Evolutionary conservation across 2,113 vertebrate species (phyloP).

Genomic region (Hippocampus abdominalis): DNA sequence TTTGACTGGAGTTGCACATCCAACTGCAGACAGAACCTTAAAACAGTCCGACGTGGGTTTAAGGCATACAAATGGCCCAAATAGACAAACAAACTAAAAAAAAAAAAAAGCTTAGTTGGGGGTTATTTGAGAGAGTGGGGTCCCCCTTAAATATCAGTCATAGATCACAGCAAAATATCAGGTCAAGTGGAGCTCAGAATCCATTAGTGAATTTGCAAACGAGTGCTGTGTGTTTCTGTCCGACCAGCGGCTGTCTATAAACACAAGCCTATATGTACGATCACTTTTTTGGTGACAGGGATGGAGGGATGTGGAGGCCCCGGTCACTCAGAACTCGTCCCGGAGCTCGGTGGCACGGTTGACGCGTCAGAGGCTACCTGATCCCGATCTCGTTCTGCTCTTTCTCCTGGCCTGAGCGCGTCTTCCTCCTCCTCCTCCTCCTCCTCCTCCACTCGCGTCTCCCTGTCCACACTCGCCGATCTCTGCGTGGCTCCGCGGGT

Average conservation of each 20-base stretch:
- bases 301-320: slow-evolving; percentile 10
- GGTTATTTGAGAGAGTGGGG: slow-evolving; percentile 24
- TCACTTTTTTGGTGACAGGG: not conserved
- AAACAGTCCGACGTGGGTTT: slow-evolving; percentile 57
- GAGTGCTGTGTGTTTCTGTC: slow-evolving; percentile 50
- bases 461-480: slow-evolving; percentile 22
- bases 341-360: slow-evolving; percentile 31
- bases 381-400: slow-evolving; percentile 22
- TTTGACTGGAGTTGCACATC: slow-evolving; percentile 23
- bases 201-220: slow-evolving; percentile 36
- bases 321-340: slow-evolving; percentile 43
- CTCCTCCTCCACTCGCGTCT: slow-evolving; percentile 15
- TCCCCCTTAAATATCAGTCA: slow-evolving; percentile 27
- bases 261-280: slow-evolving; percentile 38
- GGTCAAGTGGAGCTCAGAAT: slow-evolving; percentile 50
- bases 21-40: slow-evolving; percentile 33
- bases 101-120: slow-evolving; percentile 32
- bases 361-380: slow-evolving; percentile 23
- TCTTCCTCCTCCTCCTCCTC: slow-evolving; percentile 23
- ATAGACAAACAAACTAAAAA: slow-evolving; percentile 5
- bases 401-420: slow-evolving; percentile 17
- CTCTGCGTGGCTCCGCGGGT: slow-evolving; percentile 27
- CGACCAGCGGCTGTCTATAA: slow-evolving; percentile 61
- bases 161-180: slow-evolving; percentile 18
- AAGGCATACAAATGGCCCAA: slow-evolving; percentile 69